Base-by-base conservation (phyloP, 1,140 invertebrate genomes). In the Brachionus koreanus region DNA sequence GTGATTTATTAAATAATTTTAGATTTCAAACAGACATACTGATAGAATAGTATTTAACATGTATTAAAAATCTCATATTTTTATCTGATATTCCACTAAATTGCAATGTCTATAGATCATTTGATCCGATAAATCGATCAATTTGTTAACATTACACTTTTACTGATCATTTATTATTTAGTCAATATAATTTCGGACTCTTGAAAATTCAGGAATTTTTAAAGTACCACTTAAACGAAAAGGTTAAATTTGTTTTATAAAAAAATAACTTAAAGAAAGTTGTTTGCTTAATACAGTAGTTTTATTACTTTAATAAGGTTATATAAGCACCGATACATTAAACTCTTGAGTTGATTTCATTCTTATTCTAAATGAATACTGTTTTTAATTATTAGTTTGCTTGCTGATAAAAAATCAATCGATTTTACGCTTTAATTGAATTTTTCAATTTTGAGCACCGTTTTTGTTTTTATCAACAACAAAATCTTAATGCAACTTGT, bases 321-420 rank as follows among this genome's bases (percentile, higher is more conserved):
- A 57, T 57, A 57, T 57, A 57, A 57, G 49, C 49, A 57, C 49
- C 49, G 49, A 57, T 57, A 57, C 49, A 57, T 57, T 57, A 57
- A 57, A 57, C 49, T 57, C 49, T 57, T 57, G 49, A 57, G 49
- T 57, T 57, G 7, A 57, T 6, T 57, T 57, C 5, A 23, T 57
- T 49, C 19, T 23, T 63, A 3, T 3, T 63, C 57, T 65, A 65
- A 46, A 65, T 33, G 25, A 23, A 33, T 19, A 39, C 33, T 69
- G 33, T 69, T 39, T 69, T 39, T 69, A 69, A 69, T 69, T 69
- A 69, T 13, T 19, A 69, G 35, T 39, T 69, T 39, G 13, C 9
- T 69, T 69, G 13, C 65, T 69, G 65, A 69, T 69, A 69, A 69
- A 39, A 39, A 69, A 69, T 69, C 35, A 69, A 69, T 69, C 33